Evolutionary conservation across 2,797 vertebrate species (phyloP), one percentile per base, ranked within the genome.

Genomic region (Cyprinodon diabolis): DNA sequence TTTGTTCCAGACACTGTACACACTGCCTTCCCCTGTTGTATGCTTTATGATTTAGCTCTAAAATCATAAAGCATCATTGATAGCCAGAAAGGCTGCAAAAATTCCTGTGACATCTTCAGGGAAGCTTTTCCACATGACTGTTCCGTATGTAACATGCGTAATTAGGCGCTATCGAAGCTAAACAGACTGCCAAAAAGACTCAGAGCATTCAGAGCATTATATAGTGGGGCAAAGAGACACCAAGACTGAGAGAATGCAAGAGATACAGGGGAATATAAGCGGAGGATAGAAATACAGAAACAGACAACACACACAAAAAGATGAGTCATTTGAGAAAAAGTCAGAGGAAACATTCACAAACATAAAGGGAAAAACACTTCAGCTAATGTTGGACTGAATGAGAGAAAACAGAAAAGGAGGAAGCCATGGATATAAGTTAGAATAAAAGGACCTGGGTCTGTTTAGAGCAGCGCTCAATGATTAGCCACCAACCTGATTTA

Each of bases 261-360:
- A 71, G 54, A 66, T 49, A 55, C 4, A 30, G 47, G 19, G 14
- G 35, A 69, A 63, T 74, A 76, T 43, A 76, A 10, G 19, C 19
- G 67, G 52, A 72, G 66, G 70, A 78, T 74, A 11, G 52, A 89
- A 85, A 85, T 76, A 83, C 67, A 79, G 71, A 66, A 87, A 78
- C 48, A 57, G 57, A 72, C 72, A 82, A 80, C 51, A 48, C 30
- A 81, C 69, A 84, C 62, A 77, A 82, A 81, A 66, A 78, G 73
- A 71, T 88, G 86, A 90, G 75, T 90, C 89, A 90, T 67, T 49
- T 72, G 49, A 78, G 62, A 77, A 57, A 78, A 57, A 86, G 63
- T 81, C 30, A 72, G 71, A 54, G 57, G 69, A 84, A 84, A 75
- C 68, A 82, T 83, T 65, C 65, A 51, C 60, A 73, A 30, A 30